Base-by-base conservation (phyloP, 2,888 invertebrate species). In the Lasius fuliginosus region DNA sequence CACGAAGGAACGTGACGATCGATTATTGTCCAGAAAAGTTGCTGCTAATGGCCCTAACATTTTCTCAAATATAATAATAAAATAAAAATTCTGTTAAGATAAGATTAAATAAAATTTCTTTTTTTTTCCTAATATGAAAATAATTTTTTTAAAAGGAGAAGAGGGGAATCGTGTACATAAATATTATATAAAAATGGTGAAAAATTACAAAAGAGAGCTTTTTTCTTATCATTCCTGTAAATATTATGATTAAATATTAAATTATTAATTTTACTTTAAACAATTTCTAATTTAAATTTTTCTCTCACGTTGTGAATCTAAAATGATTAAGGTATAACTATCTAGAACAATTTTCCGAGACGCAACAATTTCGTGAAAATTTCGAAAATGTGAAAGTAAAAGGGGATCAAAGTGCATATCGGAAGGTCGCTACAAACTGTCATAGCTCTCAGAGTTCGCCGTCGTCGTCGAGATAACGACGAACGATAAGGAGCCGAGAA, bases 381-480 rank as follows among this genome's bases (percentile, higher is more conserved):
- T 62, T 27, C 12, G 36, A 42, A 81, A 71, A 18, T 60, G 33
- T 33, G 23, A 79, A 46, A 77, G 12, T 68, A 60, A 33, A 46
- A 36, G 9, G 71, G 79, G 46, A 58, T 60, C 4, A 79, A 49
- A 69, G 18, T 12, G 42, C 42, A 18, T 64, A 68, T 67, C 56
- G 46, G 46, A 46, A 69, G 79, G 46, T 71, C 79, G 71, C 33
- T 81, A 81, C 71, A 46, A 62, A 81, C 79, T 81, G 79, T 86
- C 82, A 85, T 73, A 89, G 85, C 90, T 85, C 89, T 87, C 88
- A 75, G 81, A 75, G 68, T 68, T 86, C 85, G 85, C 85, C 88
- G 88, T 88, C 88, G 90, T 64, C 86, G 82, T 60, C 77, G 73
- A 46, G 87, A 64, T 62, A 82, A 85, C 86, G 86, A 87, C 81